These are phyloP conservation scores for Prolemur simus DNA, from an alignment of 2,113 vertebrate species.

Conservation along the genomic window DNA sequence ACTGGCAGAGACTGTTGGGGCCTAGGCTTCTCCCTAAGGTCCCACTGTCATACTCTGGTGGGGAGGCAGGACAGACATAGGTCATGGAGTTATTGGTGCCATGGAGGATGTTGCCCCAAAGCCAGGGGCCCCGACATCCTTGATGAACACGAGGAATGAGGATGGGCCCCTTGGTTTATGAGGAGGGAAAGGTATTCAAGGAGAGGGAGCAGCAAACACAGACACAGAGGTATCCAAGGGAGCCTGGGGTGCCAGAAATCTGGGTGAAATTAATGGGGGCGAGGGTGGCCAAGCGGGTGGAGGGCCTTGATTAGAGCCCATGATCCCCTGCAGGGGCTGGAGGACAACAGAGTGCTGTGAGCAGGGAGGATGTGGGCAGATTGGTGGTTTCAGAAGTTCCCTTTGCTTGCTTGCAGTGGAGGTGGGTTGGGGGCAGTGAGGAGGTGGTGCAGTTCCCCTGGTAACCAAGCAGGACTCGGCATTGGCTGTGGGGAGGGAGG, in stretches of 20 bases:
- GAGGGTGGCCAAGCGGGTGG: not conserved
- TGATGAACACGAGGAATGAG: not conserved
- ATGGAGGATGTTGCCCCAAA: not conserved
- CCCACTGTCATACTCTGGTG: not conserved
- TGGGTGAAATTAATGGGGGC: not conserved
- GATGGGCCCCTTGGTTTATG: not conserved
- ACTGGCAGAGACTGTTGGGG: not conserved
- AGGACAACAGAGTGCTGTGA: not conserved
- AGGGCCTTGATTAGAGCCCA: not conserved
- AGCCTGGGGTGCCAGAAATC: not conserved
- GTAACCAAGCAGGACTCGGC: not conserved
- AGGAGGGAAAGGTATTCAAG: not conserved
- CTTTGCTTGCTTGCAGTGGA: not conserved
- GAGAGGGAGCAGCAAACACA: not conserved
- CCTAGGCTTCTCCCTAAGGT: not conserved
- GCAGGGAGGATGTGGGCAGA: not conserved
- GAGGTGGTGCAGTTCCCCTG: not conserved
- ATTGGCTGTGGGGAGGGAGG: not conserved
- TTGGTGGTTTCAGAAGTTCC: not conserved
- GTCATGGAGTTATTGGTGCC: not conserved
- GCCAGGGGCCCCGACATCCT: not conserved
- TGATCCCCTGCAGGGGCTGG: not conserved
- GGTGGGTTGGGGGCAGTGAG: not conserved
- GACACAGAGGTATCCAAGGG: not conserved
- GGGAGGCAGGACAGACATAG: not conserved